A percentile compares a stretch with the other conserved stretches of the same genome.
Conservation (phyloP, 1,140 invertebrate genomes). For the Euborellia annulipes region DNA sequence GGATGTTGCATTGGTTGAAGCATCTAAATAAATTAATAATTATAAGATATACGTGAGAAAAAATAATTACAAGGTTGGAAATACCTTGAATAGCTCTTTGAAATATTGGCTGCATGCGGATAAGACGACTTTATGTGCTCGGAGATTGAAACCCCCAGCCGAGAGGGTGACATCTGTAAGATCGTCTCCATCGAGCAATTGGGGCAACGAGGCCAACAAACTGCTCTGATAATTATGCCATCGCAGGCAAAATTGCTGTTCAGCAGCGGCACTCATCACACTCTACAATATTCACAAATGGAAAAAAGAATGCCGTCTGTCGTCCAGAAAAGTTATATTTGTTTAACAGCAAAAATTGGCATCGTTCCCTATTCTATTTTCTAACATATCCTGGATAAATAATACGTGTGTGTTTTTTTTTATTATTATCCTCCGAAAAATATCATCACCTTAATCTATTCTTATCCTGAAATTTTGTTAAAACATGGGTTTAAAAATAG, state of each 20-base stretch:
- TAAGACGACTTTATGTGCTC: conserved; percentile 73
- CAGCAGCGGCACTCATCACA: conserved; percentile 27
- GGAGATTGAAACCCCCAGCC: conserved; percentile 59
- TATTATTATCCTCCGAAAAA: no score
- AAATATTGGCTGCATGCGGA: conserved; percentile 88
- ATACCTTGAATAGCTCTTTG: conserved; percentile 69
- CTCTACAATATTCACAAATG: no score
- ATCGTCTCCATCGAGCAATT: conserved; percentile 63
- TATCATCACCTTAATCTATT: no score
- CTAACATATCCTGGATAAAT: no score
- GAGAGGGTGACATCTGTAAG: conserved; percentile 81
- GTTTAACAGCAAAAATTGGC: no score
- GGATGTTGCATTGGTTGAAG: conserved; percentile 56
- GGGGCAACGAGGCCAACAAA: conserved; percentile 64
- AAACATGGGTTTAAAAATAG: no score
- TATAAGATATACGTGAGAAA: conserved; percentile 3
- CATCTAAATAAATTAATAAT: conserved; percentile 32
- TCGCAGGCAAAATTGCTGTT: conserved; percentile 55
- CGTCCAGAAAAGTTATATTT: no score
- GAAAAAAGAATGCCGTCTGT: no score
- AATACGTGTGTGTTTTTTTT: no score
- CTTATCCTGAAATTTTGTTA: no score
- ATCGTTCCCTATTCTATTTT: no score
- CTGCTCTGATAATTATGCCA: conserved; percentile 70
- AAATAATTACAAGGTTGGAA: conserved; percentile 1